Percentiles rank a stretch among this genome's conserved stretches.
Conservation (phyloP, 1,140 invertebrate species). For the Drosophila malerkotliana region DNA sequence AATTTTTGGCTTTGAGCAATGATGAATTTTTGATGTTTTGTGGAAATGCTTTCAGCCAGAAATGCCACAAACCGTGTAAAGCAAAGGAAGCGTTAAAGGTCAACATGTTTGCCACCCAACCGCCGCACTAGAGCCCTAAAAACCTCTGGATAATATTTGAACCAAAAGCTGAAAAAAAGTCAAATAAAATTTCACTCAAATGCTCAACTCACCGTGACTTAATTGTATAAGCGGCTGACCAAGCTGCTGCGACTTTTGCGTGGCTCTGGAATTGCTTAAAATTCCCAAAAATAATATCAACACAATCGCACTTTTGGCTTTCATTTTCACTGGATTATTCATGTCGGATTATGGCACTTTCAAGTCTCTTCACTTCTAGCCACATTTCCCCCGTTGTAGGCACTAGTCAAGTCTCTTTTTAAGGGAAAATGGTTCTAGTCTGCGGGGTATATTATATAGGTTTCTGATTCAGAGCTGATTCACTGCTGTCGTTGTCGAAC, state of each 20-base stretch:
- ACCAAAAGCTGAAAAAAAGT: not conserved
- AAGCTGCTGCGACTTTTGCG: conserved; percentile 40
- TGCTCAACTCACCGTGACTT: conserved; percentile 83
- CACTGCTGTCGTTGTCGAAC: conserved; percentile 54
- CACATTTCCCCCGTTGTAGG: conserved; percentile 24
- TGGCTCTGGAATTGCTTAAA: conserved; percentile 18
- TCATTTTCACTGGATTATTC: conserved; percentile 57
- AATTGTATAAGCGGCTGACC: conserved; percentile 81
- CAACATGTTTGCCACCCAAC: conserved; percentile 42
- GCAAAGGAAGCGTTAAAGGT: conserved; percentile 62
- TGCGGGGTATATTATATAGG: not conserved
- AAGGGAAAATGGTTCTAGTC: not conserved
- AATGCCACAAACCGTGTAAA: conserved; percentile 48
- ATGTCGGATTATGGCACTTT: conserved; percentile 32
- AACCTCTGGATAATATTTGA: conserved; percentile 4
- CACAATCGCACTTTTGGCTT: conserved; percentile 39
- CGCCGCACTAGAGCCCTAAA: conserved; percentile 23
- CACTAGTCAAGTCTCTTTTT: not conserved
- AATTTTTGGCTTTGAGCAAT: conserved; percentile 41
- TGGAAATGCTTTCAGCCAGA: conserved; percentile 40
- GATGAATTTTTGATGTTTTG: conserved; percentile 34
- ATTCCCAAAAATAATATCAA: conserved; percentile 48
- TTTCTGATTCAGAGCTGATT: conserved; percentile 16
- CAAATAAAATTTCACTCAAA: conserved; percentile 57
- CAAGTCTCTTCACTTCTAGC: conserved; percentile 15